phyloP scores from a whole-genome alignment of 2,888 invertebrate genomes.

The Ischnura elegans region DNA sequence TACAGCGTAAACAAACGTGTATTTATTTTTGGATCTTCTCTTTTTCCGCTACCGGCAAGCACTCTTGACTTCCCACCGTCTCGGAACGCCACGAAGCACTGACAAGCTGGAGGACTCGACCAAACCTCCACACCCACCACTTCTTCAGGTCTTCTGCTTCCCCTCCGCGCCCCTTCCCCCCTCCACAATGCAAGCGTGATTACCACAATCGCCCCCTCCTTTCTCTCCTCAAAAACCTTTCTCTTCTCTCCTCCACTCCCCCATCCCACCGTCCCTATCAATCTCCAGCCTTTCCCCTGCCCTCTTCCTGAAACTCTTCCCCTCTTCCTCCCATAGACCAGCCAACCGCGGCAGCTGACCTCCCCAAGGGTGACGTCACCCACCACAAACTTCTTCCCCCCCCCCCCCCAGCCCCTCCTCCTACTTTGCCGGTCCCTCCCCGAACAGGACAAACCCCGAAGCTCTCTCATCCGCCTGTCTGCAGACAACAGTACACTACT shows the following conservation, averaged over 20 bases:
- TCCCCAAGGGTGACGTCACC: conserved; percentile 58
- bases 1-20: neutral
- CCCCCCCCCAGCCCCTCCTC: neutral
- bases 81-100: conserved; percentile 26
- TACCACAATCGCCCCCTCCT: conserved; percentile 45
- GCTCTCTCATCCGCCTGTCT: conserved; percentile 25
- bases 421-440: neutral
- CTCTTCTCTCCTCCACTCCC: neutral
- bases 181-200: conserved; percentile 24
- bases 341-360: conserved; percentile 66
- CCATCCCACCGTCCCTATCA: neutral
- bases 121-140: neutral
- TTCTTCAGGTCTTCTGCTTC: neutral
- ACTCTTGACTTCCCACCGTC: neutral
- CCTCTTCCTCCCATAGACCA: neutral
- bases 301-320: neutral
- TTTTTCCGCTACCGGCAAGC: neutral
- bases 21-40: no score
- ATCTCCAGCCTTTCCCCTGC: neutral
- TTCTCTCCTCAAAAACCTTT: neutral
- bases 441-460: neutral
- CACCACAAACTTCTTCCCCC: neutral
- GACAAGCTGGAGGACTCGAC: conserved; percentile 8
- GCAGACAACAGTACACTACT: neutral
- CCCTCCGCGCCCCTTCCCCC: conserved; percentile 15